Percentiles rank a stretch among this genome's conserved stretches.
These are phyloP conservation scores for Crotalus viridis DNA, from an alignment of 2,113 vertebrate species.

Conservation along the genomic window DNA sequence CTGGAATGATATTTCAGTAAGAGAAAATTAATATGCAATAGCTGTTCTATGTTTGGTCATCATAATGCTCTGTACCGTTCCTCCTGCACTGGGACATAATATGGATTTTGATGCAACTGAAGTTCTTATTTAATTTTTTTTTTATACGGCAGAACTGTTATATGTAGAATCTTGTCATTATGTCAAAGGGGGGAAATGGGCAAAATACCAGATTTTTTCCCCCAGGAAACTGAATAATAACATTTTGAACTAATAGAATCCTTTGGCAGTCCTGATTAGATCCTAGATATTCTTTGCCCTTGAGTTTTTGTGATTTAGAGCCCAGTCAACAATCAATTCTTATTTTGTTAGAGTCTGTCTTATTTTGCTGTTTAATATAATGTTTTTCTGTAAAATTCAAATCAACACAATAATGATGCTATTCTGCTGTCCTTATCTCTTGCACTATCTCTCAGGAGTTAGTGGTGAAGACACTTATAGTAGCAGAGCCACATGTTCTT, in stretches of 20 bases:
- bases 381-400: neutral
- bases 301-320: neutral
- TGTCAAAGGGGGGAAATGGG: neutral
- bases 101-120: constrained; percentile 22
- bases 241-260: neutral
- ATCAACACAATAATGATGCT: neutral
- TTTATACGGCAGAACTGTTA: neutral
- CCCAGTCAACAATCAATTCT: neutral
- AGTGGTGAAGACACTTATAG: constrained; percentile 96
- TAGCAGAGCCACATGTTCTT: constrained; percentile 93
- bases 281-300: neutral
- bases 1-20: constrained; percentile 97
- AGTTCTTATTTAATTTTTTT: neutral
- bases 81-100: constrained; percentile 10
- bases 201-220: neutral
- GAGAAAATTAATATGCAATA: constrained; percentile 58
- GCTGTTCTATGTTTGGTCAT: constrained; percentile 26
- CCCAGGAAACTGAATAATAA: neutral
- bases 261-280: neutral
- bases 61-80: constrained; percentile 11
- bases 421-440: constrained; percentile 24
- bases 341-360: neutral
- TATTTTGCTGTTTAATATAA: neutral
- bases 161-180: neutral
- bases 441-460: constrained; percentile 78